These are phyloP conservation scores for Heliopora coerulea DNA, from an alignment of 92 coral and sea anemone species.

Conservation along the genomic window DNA sequence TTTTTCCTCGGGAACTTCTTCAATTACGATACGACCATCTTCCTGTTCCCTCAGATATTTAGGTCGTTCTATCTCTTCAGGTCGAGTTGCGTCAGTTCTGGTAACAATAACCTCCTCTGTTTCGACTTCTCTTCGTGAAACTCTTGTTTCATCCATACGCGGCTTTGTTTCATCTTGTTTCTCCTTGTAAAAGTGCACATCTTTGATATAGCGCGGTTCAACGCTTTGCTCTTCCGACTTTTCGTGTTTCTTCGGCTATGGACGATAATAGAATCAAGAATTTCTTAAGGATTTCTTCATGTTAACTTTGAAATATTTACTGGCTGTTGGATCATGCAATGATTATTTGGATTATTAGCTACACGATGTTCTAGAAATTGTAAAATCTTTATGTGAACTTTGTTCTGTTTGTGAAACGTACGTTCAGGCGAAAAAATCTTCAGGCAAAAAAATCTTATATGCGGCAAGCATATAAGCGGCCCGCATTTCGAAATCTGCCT, in stretches of 20 bases:
- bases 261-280: too few relatives aligned
- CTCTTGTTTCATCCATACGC: neutral
- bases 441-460: too few relatives aligned
- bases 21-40: slow-evolving; percentile 3
- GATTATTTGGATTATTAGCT: too few relatives aligned
- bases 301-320: too few relatives aligned
- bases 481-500: too few relatives aligned
- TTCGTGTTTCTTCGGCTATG: neutral
- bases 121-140: neutral
- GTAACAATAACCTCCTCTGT: neutral
- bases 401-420: too few relatives aligned
- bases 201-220: neutral
- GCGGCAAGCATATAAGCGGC: too few relatives aligned
- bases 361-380: too few relatives aligned
- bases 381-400: too few relatives aligned
- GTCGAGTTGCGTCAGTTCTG: neutral
- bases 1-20: neutral
- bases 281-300: too few relatives aligned
- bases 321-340: too few relatives aligned
- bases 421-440: too few relatives aligned
- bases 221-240: neutral
- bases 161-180: slow-evolving; percentile 6
- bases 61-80: slow-evolving; percentile 10
- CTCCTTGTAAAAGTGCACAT: neutral
- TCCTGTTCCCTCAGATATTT: neutral